Conservation (phyloP, 2,888 invertebrate species). For the Lamellibrachia satsuma region DNA sequence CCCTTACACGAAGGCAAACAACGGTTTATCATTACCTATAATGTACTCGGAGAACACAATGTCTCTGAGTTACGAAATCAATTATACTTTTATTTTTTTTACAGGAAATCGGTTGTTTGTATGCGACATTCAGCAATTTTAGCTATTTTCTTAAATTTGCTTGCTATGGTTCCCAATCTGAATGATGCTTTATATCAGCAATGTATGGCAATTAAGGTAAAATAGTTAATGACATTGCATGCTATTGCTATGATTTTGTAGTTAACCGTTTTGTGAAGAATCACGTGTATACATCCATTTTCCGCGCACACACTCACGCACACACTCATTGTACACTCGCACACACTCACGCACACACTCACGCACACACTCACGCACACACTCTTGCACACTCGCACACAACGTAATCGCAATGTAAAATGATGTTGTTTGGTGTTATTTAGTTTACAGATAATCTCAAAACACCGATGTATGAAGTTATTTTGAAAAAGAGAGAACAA, state of each 20-base stretch:
- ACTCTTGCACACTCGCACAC: background rate
- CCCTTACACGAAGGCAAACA: too few species aligned
- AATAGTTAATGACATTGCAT: background rate
- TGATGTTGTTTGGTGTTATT: constrained; percentile 6
- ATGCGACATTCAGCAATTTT: background rate
- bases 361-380: background rate
- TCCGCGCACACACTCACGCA: background rate
- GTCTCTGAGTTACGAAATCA: background rate
- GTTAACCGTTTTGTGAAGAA: background rate
- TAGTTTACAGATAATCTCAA: background rate
- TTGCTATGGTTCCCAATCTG: background rate
- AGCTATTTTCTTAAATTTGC: background rate
- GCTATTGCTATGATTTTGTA: background rate
- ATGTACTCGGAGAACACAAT: too few species aligned
- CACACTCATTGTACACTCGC: background rate
- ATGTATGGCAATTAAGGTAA: background rate
- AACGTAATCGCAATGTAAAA: background rate
- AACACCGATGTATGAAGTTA: background rate
- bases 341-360: background rate
- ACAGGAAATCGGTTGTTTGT: background rate
- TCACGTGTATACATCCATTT: background rate
- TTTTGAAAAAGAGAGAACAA: background rate
- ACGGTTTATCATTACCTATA: too few species aligned
- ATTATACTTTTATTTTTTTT: background rate
- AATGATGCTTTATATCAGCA: background rate